Evolutionary conservation across 2,888 invertebrate genomes (phyloP), one percentile per base, ranked within the genome.

Genomic region (Rosalia funebris): DNA sequence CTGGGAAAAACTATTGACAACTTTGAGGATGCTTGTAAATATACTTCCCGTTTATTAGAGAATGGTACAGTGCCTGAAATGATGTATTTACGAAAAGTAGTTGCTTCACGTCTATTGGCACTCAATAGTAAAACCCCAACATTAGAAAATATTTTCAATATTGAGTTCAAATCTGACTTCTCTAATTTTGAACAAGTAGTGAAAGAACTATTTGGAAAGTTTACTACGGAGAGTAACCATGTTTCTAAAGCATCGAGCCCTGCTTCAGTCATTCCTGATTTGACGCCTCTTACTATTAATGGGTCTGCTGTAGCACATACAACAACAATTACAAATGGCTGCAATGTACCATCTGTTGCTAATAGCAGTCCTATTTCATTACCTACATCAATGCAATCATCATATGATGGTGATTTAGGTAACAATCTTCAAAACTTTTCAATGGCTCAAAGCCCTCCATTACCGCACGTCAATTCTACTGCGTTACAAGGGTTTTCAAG

Each of bases 51-150:
- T 69, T 86, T 96, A 44, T 82, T 95, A 58, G 91, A 92, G 66
- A 89, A 91, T 75, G 95, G 95, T 17, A 95, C 93, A 77, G 90
- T 91, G 17, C 88, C 91, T 2, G 95, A 95, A 82, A 89, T 95
- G 71, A 87, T 95, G 65, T 88, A 92, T 77, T 83, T 96, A 78
- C 92, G 92, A 81, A 90, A 91, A 75, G 84, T 90, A 14, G 92
- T 95, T 15, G 86, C 88, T 41, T 85, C 88, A 12, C 95, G 95
- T 77, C 86, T 96, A 73, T 82, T 89, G 50, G 87, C 90, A 71
- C 84, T 96, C 67, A 88, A 93, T 60, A 91, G 90, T 75, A 91
- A 89, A 74, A 89, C 91, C 52, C 91, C 92, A n/a, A 91, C 91
- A 79, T 88, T 90, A 56, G 92, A 93, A 75, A 87, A 92, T 47